A percentile compares a stretch with the other conserved stretches of the same genome.
These are phyloP conservation scores for Dyspetes luteomarginatus DNA, from an alignment of 2,888 invertebrate species.

Conservation along the genomic window DNA sequence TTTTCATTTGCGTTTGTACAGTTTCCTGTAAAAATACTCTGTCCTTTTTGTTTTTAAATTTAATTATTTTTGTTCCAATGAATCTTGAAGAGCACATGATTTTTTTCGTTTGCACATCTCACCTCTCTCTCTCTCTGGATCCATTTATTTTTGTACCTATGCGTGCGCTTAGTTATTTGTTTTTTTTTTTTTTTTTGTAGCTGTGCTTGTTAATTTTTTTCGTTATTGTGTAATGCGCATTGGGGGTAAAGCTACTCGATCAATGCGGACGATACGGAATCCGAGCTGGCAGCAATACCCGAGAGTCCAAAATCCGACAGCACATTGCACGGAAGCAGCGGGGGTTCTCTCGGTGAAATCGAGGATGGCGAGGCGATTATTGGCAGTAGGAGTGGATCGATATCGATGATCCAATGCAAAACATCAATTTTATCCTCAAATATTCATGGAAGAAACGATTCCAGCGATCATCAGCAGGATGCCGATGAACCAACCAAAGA, in stretches of 20 bases:
- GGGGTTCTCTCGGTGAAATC: slow-evolving; percentile 79
- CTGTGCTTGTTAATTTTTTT: slow-evolving; percentile 75
- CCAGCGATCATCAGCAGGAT: slow-evolving; percentile 60
- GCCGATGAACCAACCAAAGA: slow-evolving; percentile 63
- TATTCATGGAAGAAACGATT: slow-evolving; percentile 83
- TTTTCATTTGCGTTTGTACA: slow-evolving; percentile 51
- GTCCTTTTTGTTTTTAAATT: slow-evolving; percentile 26
- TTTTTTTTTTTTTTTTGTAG: too few species aligned
- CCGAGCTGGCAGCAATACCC: slow-evolving; percentile 94
- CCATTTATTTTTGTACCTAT: slow-evolving; percentile 24
- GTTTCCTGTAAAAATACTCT: slow-evolving; percentile 46
- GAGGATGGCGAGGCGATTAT: slow-evolving; percentile 75
- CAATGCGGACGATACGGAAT: slow-evolving; percentile 94
- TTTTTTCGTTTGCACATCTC: background rate
- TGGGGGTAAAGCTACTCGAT: slow-evolving; percentile 81
- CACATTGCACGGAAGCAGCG: slow-evolving; percentile 90
- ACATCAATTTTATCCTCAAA: slow-evolving; percentile 60
- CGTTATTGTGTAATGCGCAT: slow-evolving; percentile 74
- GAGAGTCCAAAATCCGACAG: slow-evolving; percentile 95
- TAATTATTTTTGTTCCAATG: slow-evolving; percentile 15
- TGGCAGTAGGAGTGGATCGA: slow-evolving; percentile 68
- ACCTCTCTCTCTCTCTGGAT: slow-evolving; percentile 13
- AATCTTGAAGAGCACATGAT: slow-evolving; percentile 19
- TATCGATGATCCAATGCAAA: slow-evolving; percentile 59
- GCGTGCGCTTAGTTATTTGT: slow-evolving; percentile 74